Evolutionary conservation across 2,888 invertebrate genomes (phyloP).

Genomic region (Eumerus sabulonum): DNA sequence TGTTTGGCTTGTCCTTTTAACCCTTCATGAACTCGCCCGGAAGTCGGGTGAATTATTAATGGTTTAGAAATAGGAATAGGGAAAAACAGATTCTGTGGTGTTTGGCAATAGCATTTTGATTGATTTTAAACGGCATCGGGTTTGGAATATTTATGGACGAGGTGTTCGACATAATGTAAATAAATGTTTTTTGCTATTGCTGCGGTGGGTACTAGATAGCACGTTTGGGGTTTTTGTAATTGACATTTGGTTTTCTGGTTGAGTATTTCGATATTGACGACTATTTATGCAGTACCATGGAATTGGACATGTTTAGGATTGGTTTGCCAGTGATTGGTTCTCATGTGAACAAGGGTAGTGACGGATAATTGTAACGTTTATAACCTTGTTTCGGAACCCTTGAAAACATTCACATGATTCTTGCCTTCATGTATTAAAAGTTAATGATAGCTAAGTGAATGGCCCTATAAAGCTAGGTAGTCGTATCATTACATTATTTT

Average conservation of each 20-base stretch:
- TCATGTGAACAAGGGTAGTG: too few species aligned
- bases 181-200: constrained; percentile 63
- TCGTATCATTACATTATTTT: too few species aligned
- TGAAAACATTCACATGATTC: too few species aligned
- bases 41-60: constrained; percentile 64
- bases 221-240: constrained; percentile 36
- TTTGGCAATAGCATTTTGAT: constrained; percentile 48
- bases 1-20: constrained; percentile 33
- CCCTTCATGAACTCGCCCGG: constrained; percentile 38
- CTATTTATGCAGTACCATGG: too few species aligned
- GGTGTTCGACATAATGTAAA: constrained; percentile 67
- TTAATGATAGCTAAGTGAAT: too few species aligned
- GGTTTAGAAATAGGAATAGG: constrained; percentile 44
- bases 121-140: constrained; percentile 62
- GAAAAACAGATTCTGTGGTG: constrained; percentile 21
- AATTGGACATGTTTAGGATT: too few species aligned
- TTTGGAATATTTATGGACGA: constrained; percentile 61
- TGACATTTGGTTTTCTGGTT: constrained; percentile 38
- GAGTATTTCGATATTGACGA: constrained; percentile 14
- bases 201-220: not conserved
- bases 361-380: too few species aligned
- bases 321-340: too few species aligned
- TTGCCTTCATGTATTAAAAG: too few species aligned
- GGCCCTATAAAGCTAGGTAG: too few species aligned
- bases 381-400: too few species aligned